A percentile compares a stretch with the other conserved stretches of the same genome.
Evolutionary conservation across 2,888 invertebrate species (phyloP).

Genomic region (Calameuta idolon): DNA sequence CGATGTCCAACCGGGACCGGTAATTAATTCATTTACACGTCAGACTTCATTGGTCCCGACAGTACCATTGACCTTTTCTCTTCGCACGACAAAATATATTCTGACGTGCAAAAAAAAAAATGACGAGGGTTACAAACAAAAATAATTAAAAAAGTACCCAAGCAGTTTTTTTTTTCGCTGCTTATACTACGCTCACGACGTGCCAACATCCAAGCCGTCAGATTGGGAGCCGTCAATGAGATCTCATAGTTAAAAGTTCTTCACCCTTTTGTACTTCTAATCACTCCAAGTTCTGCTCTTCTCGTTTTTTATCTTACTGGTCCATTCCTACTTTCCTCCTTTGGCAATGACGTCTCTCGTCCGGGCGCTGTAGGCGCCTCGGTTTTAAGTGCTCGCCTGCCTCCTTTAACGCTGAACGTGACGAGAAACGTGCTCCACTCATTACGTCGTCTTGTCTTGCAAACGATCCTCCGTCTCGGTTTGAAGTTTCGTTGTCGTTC

Average conservation of each 20-base stretch:
- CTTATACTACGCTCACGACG: not conserved
- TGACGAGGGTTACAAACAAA: not conserved
- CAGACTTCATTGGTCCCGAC: not conserved
- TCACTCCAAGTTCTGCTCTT: not conserved
- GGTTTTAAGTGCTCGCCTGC: not conserved
- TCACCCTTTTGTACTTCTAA: not conserved
- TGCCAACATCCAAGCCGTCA: not conserved
- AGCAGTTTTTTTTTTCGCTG: not conserved
- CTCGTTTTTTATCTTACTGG: not conserved
- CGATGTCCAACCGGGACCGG: slow-evolving; percentile 25
- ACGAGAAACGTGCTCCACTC: slow-evolving; percentile 56
- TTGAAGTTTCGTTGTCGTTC: not conserved
- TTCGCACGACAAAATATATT: not conserved
- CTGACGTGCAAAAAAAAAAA: not conserved
- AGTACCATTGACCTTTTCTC: not conserved
- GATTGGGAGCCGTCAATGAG: not conserved
- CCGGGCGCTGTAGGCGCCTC: not conserved
- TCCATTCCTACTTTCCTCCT: not conserved
- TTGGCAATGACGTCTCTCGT: not conserved
- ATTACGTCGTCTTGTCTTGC: slow-evolving; percentile 58
- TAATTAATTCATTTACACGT: slow-evolving; percentile 39
- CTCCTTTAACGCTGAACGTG: slow-evolving; percentile 46
- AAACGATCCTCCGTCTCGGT: slow-evolving; percentile 38
- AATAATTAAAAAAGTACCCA: not conserved
- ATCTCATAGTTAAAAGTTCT: not conserved